Base-by-base conservation (phyloP, 2,888 invertebrate genomes). In the Conomelus anceps region DNA sequence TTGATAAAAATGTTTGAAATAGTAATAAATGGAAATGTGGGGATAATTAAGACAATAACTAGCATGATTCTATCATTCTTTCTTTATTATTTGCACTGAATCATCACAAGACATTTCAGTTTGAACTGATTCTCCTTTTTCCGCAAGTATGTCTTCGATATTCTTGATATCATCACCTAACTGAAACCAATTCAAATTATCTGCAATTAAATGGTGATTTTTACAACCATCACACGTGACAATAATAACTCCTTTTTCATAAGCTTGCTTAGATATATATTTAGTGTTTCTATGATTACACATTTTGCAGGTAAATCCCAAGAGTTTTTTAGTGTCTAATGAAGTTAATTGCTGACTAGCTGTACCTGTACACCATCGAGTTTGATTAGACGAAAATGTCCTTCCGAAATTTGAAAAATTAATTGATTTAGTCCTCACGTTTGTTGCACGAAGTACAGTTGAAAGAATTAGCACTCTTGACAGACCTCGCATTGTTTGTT, bases 171-270 rank as follows among this genome's bases (percentile, higher is more conserved):
- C 92, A 92, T 97, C 94, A 92, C 98, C 97, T 13, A 86, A 86
- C 0, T 96, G 94, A 93, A 99, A 99, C 99, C 99, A 99, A 91
- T 97, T 97, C 0, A 99, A 94, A 93, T 99, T 98, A 93, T 99
- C 99, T 0, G 99, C 99, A 91, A 99, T 99, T 23, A 99, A 94
- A 93, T 99, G 99, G 93, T 97, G 96, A 92, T 97, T 98, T 86
- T 95, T 93, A 93, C 99, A 99, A 0, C 97, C 97, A 89, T 96
- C 95, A 93, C 99, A 99, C 89, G 95, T 96, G 0, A 99, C 97
- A 91, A 99, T 97, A 0, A 99, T 98, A 17, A 99, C 97, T 20
- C 99, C 99, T 92, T 96, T 96, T 89, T 96, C 94, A 92, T 99
- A 99, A 0, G 98, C 97, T 22, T 95, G 92, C 94, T 98, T 98